Base-by-base conservation (phyloP, 1,140 invertebrate species). In the Lutraria rhynchaena region DNA sequence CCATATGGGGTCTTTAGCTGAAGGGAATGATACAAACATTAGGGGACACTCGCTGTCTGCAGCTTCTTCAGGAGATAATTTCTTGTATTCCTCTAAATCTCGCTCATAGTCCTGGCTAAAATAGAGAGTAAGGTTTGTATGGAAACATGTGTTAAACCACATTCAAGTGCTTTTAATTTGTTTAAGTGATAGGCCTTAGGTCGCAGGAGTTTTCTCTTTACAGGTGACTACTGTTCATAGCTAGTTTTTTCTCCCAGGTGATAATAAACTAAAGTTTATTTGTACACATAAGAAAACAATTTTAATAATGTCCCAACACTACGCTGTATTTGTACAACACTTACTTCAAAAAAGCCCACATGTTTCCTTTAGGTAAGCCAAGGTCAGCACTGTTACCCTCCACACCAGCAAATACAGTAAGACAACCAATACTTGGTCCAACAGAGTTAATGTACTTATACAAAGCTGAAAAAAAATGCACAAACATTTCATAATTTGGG, bases 21-120 rank as follows among this genome's bases (percentile, higher is more conserved):
- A 92, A 0, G 93, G 92, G 57, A 92, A 93, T 11, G 92, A 92
- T 27, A 93, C 87, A 85, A 91, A 93, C 63, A 92, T 75, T 3
- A 92, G n/a, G 1, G 92, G 92, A 31, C 90, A 71, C 19, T 92
- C 88, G 3, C 75, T 70, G n/a, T 89, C 81, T 46, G 87, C 76
- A 7, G 87, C 86, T 29, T 93, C 88, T 35, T 93, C 91, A 4
- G 86, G 61, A 17, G 85, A 58, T 49, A 88, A 51, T 0, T 77
- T 53, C 15, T 87, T 13, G 51, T 87, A 92, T 3, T 89, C 86
- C 17, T 86, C 37, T 41, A 87, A 69, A 27, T 86, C 65, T 69
- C 85, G 81, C 78, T 89, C 88, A 31, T 90, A 75, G 69, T 93
- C 87, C 71, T 84, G 84, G 15, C 87, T 91, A 74, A 19, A 82